Evolutionary conservation across 2,888 invertebrate species (phyloP), one percentile per base, ranked within the genome.

Genomic region (Ceratothoa steindachneri): DNA sequence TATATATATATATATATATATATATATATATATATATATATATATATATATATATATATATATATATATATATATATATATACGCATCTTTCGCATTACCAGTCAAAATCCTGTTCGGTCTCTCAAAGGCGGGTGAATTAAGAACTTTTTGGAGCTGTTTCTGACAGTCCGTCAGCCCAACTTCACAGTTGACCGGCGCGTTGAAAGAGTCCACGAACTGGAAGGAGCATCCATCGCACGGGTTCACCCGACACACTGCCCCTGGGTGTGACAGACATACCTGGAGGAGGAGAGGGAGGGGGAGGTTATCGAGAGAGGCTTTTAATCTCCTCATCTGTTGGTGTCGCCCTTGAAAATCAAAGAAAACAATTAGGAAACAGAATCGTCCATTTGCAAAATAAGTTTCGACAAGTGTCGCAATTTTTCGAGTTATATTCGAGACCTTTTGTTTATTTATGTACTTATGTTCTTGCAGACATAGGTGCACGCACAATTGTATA

Each of bases 161-260:
- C 75, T 83, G 83, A 72, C 84, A 84, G 68, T 81, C 80, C 1
- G 81, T 81, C 28, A 80, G 72, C 53, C 82, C 81, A 75, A 80
- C 72, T 77, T 81, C 80, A 72, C 84, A 84, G 79, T 83, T 78
- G 2, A 84, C 82, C 60, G 78, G 77, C 1, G 81, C 29, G 69
- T 82, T 83, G 64, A 80, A 77, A 22, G 80, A 81, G 69, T 82
- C 81, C 31, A 81, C 83, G 80, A 83, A 84, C 51, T 81, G 81
- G 30, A 80, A 80, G 12, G 80, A 78, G 74, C 84, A 84, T 1
- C 83, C 83, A 15, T 83, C 83, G 77, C 84, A 84, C 0, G 84
- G 84, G 77, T 83, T 82, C 22, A 84, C 81, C 19, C 82, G 81
- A 70, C 84, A 84, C 28, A 80, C 80, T 68, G 84, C 84, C 9